Evolutionary conservation across 2,113 vertebrate species (phyloP).

Genomic region (Oncorhynchus clarkii): DNA sequence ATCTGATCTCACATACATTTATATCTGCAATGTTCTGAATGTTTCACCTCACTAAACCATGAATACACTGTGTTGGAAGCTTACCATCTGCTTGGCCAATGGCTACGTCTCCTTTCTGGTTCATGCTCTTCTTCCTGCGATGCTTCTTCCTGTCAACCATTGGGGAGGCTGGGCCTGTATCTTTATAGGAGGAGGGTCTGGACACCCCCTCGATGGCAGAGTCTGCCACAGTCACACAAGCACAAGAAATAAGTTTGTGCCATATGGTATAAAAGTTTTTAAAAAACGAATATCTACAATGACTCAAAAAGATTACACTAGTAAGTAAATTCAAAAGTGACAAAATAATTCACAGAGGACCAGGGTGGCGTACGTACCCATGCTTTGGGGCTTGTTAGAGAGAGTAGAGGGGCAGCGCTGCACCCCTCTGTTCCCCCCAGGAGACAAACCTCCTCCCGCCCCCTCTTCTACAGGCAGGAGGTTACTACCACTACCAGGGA

Average conservation of each 20-base stretch:
- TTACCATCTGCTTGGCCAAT: conserved; percentile 88
- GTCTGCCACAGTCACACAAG: conserved; percentile 41
- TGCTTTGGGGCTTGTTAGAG: conserved; percentile 64
- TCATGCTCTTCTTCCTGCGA: conserved; percentile 85
- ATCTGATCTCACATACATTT: no score
- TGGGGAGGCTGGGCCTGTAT: conserved; percentile 79
- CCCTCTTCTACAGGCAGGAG: conserved; percentile 82
- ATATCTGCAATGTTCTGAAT: no score
- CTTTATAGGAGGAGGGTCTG: conserved; percentile 75
- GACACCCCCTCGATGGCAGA: conserved; percentile 74
- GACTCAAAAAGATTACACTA: no score
- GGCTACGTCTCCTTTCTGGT: conserved; percentile 83
- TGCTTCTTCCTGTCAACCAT: conserved; percentile 88
- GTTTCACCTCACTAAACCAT: no score
- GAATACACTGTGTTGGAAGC: conserved; percentile 9
- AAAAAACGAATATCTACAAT: no score
- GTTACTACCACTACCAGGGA: conserved; percentile 65
- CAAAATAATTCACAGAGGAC: neutral
- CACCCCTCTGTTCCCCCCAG: conserved; percentile 75
- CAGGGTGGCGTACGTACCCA: conserved; percentile 61
- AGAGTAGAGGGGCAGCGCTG: conserved; percentile 74
- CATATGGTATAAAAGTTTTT: no score
- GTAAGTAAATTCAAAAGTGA: no score
- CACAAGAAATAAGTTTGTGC: neutral
- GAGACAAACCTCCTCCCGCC: conserved; percentile 62